Evolutionary conservation across 2,888 invertebrate genomes (phyloP).

Genomic region (Itoplectis maculator): DNA sequence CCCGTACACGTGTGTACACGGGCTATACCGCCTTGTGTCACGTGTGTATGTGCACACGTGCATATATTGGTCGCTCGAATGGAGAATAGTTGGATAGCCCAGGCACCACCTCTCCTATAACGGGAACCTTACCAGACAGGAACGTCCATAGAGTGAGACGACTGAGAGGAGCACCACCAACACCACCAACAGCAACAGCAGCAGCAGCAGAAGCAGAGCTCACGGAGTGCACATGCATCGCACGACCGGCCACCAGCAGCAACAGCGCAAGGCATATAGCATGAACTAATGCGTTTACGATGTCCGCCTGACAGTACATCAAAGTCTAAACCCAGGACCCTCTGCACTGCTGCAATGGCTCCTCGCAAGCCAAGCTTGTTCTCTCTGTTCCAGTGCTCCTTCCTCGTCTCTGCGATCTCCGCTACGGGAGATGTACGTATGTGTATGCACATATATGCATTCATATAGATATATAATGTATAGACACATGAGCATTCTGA

Average conservation of each 20-base stretch:
- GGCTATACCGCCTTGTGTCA: not conserved
- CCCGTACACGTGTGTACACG: not conserved
- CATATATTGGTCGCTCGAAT: slow-evolving; percentile 29
- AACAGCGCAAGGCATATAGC: slow-evolving; percentile 63
- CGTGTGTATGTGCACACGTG: slow-evolving; percentile 22
- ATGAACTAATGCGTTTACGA: slow-evolving; percentile 82
- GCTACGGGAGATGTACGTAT: slow-evolving; percentile 29
- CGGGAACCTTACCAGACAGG: slow-evolving; percentile 49
- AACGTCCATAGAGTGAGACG: slow-evolving; percentile 53
- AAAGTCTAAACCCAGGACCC: slow-evolving; percentile 74
- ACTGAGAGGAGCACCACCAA: slow-evolving; percentile 45
- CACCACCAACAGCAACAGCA: slow-evolving; percentile 27
- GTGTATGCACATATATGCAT: not conserved
- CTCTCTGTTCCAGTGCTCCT: slow-evolving; percentile 57
- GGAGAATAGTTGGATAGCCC: slow-evolving; percentile 56
- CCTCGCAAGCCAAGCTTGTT: slow-evolving; percentile 59
- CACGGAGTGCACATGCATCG: slow-evolving; percentile 47
- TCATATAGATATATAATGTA: not conserved
- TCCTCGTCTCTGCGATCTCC: slow-evolving; percentile 54
- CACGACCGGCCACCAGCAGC: slow-evolving; percentile 52
- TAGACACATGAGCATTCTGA: slow-evolving; percentile 9
- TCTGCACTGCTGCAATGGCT: slow-evolving; percentile 60
- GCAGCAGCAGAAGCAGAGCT: slow-evolving; percentile 17
- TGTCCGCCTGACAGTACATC: slow-evolving; percentile 82
- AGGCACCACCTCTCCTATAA: slow-evolving; percentile 58